Conservation (phyloP, 2,888 invertebrate species). For the Melinaea menophilus region DNA sequence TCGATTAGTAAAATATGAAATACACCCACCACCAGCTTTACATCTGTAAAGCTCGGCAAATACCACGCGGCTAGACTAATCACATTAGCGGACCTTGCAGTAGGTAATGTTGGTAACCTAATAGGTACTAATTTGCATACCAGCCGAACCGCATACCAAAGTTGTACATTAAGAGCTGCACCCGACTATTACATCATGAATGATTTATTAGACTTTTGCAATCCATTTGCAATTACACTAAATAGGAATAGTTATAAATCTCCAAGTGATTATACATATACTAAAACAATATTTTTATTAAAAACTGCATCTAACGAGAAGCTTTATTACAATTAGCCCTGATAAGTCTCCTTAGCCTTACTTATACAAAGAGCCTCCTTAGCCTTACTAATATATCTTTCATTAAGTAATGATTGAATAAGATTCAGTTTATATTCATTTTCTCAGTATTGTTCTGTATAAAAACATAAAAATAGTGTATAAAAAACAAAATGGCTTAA, state of each 20-base stretch:
- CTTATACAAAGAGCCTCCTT: conserved; percentile 19
- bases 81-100: conserved; percentile 61
- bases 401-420: conserved; percentile 20
- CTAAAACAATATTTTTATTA: background rate
- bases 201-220: background rate
- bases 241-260: too few relatives aligned
- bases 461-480: background rate
- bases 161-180: conserved; percentile 20
- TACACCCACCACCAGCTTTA: conserved; percentile 46
- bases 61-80: conserved; percentile 61
- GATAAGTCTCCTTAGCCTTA: conserved; percentile 19
- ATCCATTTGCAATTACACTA: too few relatives aligned
- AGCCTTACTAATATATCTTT: conserved; percentile 21
- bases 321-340: conserved; percentile 6
- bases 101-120: conserved; percentile 59
- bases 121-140: conserved; percentile 58
- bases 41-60: conserved; percentile 54
- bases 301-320: background rate
- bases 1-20: conserved; percentile 47
- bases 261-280: too few relatives aligned
- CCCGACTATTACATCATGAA: background rate
- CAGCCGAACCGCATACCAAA: conserved; percentile 37
- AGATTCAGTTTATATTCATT: conserved; percentile 8
- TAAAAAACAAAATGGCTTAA: background rate
- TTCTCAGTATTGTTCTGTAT: background rate